Conservation (phyloP, 2,888 invertebrate genomes). For the Nomada fabriciana region DNA sequence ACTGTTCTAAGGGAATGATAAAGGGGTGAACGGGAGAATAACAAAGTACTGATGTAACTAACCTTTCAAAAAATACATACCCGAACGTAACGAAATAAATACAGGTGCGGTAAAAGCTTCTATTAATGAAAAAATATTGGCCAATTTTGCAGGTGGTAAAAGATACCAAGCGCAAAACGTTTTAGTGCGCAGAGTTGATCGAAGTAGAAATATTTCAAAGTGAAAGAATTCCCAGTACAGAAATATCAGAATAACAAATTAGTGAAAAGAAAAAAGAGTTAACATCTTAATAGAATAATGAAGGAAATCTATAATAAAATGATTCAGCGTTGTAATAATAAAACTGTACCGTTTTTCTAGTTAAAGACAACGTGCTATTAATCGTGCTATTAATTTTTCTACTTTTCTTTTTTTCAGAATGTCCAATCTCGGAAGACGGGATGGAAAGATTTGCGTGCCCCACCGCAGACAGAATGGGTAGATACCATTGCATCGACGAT, state of each 20-base stretch:
- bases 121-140: neutral
- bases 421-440: constrained; percentile 95
- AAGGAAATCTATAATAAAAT: neutral
- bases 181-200: too few relatives aligned
- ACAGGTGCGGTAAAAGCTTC: too few relatives aligned
- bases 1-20: neutral
- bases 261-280: neutral
- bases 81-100: neutral
- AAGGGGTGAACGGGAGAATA: too few relatives aligned
- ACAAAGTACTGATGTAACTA: neutral
- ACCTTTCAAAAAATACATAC: neutral
- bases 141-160: neutral
- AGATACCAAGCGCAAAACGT: too few relatives aligned
- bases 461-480: constrained; percentile 94
- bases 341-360: neutral
- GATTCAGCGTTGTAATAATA: neutral
- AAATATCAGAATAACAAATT: neutral
- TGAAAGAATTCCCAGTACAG: neutral
- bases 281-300: neutral
- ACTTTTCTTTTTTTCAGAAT: constrained; percentile 88
- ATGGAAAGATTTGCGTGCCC: constrained; percentile 98
- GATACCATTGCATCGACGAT: constrained; percentile 98
- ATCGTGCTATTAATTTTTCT: neutral
- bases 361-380: neutral
- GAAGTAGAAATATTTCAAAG: neutral